Evolutionary conservation across 2,888 invertebrate genomes (phyloP).

Genomic region (Trichogramma dendrolimi): DNA sequence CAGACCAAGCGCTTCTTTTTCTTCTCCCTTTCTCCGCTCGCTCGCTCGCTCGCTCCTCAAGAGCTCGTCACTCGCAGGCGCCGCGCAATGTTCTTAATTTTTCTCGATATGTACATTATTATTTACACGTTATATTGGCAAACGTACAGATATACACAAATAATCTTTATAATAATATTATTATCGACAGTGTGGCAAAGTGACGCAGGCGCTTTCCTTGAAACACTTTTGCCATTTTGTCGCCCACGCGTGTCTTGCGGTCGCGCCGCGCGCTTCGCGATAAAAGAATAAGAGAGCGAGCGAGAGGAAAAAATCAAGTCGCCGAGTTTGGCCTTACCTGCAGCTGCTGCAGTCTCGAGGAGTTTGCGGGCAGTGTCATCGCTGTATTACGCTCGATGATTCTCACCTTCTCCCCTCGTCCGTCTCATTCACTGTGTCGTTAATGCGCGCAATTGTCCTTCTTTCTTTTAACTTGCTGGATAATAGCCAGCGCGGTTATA

Average conservation of each 20-base stretch:
- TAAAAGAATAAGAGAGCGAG: background rate
- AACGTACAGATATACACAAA: too few species aligned
- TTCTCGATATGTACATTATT: background rate
- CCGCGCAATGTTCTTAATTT: background rate
- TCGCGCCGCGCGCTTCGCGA: too few species aligned
- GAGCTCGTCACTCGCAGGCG: background rate
- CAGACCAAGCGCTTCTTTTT: constrained; percentile 46
- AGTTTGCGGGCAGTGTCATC: constrained; percentile 45
- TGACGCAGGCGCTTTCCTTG: constrained; percentile 1
- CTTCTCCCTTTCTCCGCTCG: constrained; percentile 25
- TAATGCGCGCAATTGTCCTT: too few species aligned
- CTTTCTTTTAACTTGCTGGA: too few species aligned
- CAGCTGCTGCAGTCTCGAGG: constrained; percentile 47
- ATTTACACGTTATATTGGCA: too few species aligned
- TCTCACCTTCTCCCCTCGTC: background rate
- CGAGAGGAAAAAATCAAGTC: too few species aligned
- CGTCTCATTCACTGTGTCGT: background rate
- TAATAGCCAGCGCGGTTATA: too few species aligned
- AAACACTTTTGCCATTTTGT: constrained; percentile 4
- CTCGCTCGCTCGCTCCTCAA: background rate
- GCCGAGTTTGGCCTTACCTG: constrained; percentile 38
- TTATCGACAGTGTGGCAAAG: too few species aligned
- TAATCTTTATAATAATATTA: too few species aligned
- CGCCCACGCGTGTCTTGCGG: background rate
- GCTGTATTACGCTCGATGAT: constrained; percentile 24